Conservation (phyloP, 2,888 invertebrate genomes). For the Eupithecia inturbata region DNA sequence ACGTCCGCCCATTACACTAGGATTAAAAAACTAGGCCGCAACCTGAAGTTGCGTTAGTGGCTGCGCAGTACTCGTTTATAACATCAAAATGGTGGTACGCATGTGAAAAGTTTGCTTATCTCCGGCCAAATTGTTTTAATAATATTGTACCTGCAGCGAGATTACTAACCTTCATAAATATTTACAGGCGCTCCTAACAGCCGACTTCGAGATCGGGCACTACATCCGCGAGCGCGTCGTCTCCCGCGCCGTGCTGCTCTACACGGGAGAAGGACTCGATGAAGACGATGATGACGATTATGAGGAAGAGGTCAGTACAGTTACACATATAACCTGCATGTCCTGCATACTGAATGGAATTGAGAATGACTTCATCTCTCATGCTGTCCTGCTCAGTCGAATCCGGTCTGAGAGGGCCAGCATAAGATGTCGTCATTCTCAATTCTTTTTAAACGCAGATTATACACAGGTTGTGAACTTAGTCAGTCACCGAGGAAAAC, state of each 20-base stretch:
- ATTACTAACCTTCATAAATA: not conserved
- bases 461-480: not conserved
- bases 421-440: not conserved
- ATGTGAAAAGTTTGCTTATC: too few species aligned
- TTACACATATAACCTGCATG: not conserved
- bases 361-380: not conserved
- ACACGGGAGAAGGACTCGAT: conserved; percentile 94
- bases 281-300: conserved; percentile 91
- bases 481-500: not conserved
- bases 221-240: conserved; percentile 98
- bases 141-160: too few species aligned
- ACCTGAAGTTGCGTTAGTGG: too few species aligned
- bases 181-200: conserved; percentile 88
- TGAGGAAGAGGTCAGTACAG: conserved; percentile 82
- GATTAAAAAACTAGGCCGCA: too few species aligned
- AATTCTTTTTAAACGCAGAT: not conserved
- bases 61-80: too few species aligned
- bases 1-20: too few species aligned
- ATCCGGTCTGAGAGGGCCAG: not conserved
- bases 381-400: not conserved
- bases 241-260: conserved; percentile 98
- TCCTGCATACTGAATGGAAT: not conserved
- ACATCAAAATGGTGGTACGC: too few species aligned
- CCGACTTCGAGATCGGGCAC: conserved; percentile 99
- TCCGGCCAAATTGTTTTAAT: too few species aligned